Evolutionary conservation across 2,797 vertebrate species (phyloP).

Genomic region (Oryzias dopingdopingensis): DNA sequence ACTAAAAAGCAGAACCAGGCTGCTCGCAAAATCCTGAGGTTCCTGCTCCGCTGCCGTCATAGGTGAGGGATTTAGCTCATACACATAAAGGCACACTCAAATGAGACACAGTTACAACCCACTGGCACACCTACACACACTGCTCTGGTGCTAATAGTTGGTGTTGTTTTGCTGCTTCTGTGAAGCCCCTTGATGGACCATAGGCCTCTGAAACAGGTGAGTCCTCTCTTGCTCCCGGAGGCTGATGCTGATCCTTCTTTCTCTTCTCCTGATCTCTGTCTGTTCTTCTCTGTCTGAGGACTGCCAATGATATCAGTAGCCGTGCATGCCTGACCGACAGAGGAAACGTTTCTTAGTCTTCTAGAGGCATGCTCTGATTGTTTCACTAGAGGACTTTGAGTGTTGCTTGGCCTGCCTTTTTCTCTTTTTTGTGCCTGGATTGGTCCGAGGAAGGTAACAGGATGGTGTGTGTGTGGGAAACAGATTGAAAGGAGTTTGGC

Average conservation of each 20-base stretch:
- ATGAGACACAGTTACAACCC: slow-evolving; percentile 43
- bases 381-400: slow-evolving; percentile 59
- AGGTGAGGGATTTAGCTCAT: slow-evolving; percentile 79
- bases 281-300: slow-evolving; percentile 41
- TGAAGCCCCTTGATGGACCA: slow-evolving; percentile 99
- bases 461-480: slow-evolving; percentile 13
- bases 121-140: slow-evolving; percentile 65
- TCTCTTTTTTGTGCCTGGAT: slow-evolving; percentile 70
- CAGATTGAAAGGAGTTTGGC: slow-evolving; percentile 10
- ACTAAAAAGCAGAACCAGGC: slow-evolving; percentile 99
- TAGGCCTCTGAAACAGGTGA: slow-evolving; percentile 99
- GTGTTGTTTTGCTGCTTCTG: slow-evolving; percentile 96
- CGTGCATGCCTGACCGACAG: slow-evolving; percentile 78
- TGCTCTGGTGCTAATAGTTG: slow-evolving; percentile 90
- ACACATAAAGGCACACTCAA: slow-evolving; percentile 21
- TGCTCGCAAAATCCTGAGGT: slow-evolving; percentile 98
- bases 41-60: slow-evolving; percentile 98
- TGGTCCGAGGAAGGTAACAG: slow-evolving; percentile 73
- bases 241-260: slow-evolving; percentile 79
- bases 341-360: slow-evolving; percentile 54
- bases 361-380: slow-evolving; percentile 77
- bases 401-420: slow-evolving; percentile 77
- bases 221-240: slow-evolving; percentile 74
- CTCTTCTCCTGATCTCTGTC: slow-evolving; percentile 33
- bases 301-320: slow-evolving; percentile 68